phyloP scores from a whole-genome alignment of 2,113 vertebrate species.

The Mohoua ochrocephala region DNA sequence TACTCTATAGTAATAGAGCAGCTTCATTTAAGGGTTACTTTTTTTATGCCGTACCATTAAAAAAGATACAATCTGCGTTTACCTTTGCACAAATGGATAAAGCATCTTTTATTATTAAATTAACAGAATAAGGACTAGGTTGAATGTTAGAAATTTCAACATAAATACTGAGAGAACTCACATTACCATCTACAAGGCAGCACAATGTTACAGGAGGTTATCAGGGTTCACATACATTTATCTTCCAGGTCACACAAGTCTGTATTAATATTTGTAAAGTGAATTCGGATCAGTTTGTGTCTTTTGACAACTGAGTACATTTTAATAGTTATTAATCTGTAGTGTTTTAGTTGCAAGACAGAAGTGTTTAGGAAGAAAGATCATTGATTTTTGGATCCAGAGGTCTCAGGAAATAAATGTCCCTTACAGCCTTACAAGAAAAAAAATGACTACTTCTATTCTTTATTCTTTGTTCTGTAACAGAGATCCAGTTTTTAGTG shows the following conservation, averaged over 20 bases:
- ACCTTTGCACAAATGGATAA: conserved; percentile 87
- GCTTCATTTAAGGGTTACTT: conserved; percentile 84
- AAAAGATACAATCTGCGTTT: conserved; percentile 88
- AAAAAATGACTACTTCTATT: conserved; percentile 57
- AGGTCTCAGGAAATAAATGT: conserved; percentile 57
- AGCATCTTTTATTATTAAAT: conserved; percentile 85
- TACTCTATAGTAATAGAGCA: conserved; percentile 92
- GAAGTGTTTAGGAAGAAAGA: conserved; percentile 63
- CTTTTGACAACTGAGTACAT: conserved; percentile 54
- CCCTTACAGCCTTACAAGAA: conserved; percentile 62
- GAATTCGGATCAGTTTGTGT: conserved; percentile 69
- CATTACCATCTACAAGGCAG: conserved; percentile 97
- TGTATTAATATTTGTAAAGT: conserved; percentile 77
- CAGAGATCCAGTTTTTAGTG: conserved; percentile 47
- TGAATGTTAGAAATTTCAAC: conserved; percentile 84
- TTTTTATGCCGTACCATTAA: conserved; percentile 90
- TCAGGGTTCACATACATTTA: conserved; percentile 78
- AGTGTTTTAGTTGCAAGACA: conserved; percentile 72
- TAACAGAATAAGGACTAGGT: conserved; percentile 88
- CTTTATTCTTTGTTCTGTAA: conserved; percentile 59
- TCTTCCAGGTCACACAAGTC: conserved; percentile 70
- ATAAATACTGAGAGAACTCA: conserved; percentile 85
- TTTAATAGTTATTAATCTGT: conserved; percentile 76
- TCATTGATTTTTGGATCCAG: conserved; percentile 64
- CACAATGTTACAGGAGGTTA: conserved; percentile 85